A percentile compares a stretch with the other conserved stretches of the same genome.
These are phyloP conservation scores for Acropternis orthonyx DNA, from an alignment of 2,797 vertebrate genomes.

Conservation along the genomic window DNA sequence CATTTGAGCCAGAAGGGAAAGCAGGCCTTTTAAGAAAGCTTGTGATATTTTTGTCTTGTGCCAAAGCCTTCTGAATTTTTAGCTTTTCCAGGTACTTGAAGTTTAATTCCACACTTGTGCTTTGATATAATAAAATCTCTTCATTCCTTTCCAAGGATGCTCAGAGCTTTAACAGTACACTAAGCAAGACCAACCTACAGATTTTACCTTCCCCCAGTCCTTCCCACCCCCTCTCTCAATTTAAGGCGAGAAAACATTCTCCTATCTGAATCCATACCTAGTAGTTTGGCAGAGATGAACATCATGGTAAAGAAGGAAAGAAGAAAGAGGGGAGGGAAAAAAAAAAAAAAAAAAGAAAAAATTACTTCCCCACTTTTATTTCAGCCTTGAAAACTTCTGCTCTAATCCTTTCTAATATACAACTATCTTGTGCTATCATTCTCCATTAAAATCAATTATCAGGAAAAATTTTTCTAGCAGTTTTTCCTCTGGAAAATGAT, in stretches of 20 bases:
- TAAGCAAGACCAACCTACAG: constrained; percentile 21
- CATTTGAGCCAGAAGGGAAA: constrained; percentile 29
- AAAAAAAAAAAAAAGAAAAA: too few relatives aligned
- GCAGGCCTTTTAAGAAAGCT: constrained; percentile 16
- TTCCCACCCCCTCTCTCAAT: not conserved
- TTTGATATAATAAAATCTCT: constrained; percentile 18
- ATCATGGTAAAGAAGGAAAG: not conserved
- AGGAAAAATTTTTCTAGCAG: not conserved
- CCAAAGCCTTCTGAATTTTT: constrained; percentile 32
- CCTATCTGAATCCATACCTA: not conserved
- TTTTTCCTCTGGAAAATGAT: not conserved
- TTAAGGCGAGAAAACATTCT: not conserved
- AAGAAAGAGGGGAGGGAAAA: not conserved
- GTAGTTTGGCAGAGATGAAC: not conserved
- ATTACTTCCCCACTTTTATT: not conserved
- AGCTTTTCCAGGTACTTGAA: constrained; percentile 26
- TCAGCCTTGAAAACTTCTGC: not conserved
- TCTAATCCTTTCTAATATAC: not conserved
- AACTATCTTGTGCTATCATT: not conserved
- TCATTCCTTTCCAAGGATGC: constrained; percentile 25
- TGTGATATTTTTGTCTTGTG: not conserved
- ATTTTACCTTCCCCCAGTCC: constrained; percentile 22
- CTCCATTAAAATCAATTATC: not conserved
- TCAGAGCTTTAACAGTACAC: constrained; percentile 15
- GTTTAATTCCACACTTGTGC: constrained; percentile 23